Evolutionary conservation across 2,888 invertebrate genomes (phyloP).

Genomic region (Axea sp.): DNA sequence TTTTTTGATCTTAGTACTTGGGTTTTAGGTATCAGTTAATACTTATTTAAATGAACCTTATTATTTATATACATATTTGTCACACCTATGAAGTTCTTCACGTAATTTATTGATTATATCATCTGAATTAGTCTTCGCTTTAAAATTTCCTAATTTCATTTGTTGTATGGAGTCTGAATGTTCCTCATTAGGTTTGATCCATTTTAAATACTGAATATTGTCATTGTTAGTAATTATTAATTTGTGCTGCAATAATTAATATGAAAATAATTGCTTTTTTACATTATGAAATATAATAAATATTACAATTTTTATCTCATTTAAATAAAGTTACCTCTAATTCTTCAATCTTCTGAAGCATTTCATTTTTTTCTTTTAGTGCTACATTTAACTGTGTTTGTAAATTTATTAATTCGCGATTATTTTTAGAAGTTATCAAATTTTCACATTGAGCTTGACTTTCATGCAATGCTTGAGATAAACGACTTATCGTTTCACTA

Average conservation of each 20-base stretch:
- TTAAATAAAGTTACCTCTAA: slow-evolving; percentile 67
- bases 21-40: too few species aligned
- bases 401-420: slow-evolving; percentile 80
- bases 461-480: slow-evolving; percentile 83
- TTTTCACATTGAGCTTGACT: too few species aligned
- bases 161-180: slow-evolving; percentile 75
- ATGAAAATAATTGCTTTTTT: background rate
- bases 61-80: too few species aligned
- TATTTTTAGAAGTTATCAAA: slow-evolving; percentile 79
- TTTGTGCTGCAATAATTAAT: slow-evolving; percentile 68
- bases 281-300: background rate
- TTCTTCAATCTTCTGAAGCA: slow-evolving; percentile 72
- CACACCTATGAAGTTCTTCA: slow-evolving; percentile 78
- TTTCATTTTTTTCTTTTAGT: slow-evolving; percentile 81
- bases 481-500: slow-evolving; percentile 82
- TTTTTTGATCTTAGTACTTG: too few species aligned
- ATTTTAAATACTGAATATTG: slow-evolving; percentile 71
- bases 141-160: slow-evolving; percentile 72
- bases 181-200: slow-evolving; percentile 71
- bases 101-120: slow-evolving; percentile 79
- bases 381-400: slow-evolving; percentile 80
- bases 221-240: slow-evolving; percentile 71
- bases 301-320: background rate
- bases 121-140: too few species aligned
- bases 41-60: too few species aligned